phyloP scores from a whole-genome alignment of 2,888 invertebrate genomes.

The Drosophila flavopinicola region DNA sequence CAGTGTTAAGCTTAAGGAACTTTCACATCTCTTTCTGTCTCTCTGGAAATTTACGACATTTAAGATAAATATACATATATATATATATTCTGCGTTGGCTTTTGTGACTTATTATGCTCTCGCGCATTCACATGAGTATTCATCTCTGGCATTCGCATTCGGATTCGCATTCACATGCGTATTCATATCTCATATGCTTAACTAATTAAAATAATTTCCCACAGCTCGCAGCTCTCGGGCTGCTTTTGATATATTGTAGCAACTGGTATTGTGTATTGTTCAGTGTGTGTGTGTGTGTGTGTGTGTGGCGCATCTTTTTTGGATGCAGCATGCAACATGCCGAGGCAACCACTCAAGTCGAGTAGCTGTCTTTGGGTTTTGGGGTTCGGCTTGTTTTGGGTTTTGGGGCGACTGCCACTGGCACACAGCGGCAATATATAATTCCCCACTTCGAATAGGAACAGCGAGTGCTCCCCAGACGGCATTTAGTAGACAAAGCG shows the following conservation, averaged over 20 bases:
- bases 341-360: constrained; percentile 60
- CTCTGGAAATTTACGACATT: background rate
- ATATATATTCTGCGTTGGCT: background rate
- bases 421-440: constrained; percentile 23
- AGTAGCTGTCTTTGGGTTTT: constrained; percentile 21
- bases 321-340: constrained; percentile 24
- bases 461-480: constrained; percentile 53
- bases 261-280: constrained; percentile 53
- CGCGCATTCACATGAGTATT: constrained; percentile 1
- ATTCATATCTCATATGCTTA: constrained; percentile 26
- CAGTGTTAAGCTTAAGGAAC: background rate
- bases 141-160: constrained; percentile 1
- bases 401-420: constrained; percentile 6
- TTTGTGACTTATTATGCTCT: constrained; percentile 22
- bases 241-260: constrained; percentile 61
- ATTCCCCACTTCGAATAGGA: constrained; percentile 35
- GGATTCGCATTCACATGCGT: constrained; percentile 4
- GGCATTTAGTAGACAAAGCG: constrained; percentile 56
- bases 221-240: constrained; percentile 44
- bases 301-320: constrained; percentile 30
- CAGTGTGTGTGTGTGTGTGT: no score
- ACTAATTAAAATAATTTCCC: constrained; percentile 66
- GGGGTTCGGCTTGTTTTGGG: constrained; percentile 22
- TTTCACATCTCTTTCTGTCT: background rate
- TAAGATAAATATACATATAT: background rate